Base-by-base conservation (phyloP, 53 echinoderm and acorn worm species). In the Luidia sarsii region DNA sequence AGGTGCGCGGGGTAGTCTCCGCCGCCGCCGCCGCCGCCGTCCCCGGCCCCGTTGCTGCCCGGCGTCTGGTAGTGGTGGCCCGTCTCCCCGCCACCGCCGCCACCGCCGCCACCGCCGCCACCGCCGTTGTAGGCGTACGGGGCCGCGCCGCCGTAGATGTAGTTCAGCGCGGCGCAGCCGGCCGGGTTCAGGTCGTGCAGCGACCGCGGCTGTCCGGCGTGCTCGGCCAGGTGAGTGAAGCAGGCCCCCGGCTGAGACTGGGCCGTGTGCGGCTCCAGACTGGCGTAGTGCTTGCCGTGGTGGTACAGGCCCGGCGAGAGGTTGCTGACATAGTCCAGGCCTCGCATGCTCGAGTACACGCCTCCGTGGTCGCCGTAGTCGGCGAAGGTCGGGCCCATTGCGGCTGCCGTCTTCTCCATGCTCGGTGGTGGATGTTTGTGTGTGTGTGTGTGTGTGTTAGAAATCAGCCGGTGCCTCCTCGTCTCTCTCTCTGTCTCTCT, bases 291-390 rank as follows among this genome's bases (percentile, higher is more conserved):
- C 71, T 92, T 89, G 34, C 84, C 85, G 66, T 85, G 81, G 68
- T 86, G 82, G 83, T 92, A 92, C 60, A 92, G 68, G 69, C 86
- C 83, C 87, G 89, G 93, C 48, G 93, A 71, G 81, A 93, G 86
- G 59, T 87, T 83, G 16, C 89, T 86, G 41, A 86, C 79, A 56
- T 93, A 93, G 48, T 93, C 93, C 28, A 93, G 75, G 7, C 93
- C 89, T 48, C 89, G 67, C 84, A 89, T 84, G 27, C 79, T 83
- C 31, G 93, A 84, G 57, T 86, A 93, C 73, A 93, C 81, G 27
- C 80, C 84, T 45, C 80, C 77, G 55, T 83, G 91, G 55, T 89
- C 87, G 49, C 85, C 48, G 80, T 89, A 93, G 49, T 93, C 93
- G 39, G 89, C 83, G 77, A 84, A 89, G 80, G 89, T 84, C 30